These are phyloP conservation scores for Taeniopygia guttata DNA, from an alignment of 2,797 vertebrate species.

Conservation along the genomic window DNA sequence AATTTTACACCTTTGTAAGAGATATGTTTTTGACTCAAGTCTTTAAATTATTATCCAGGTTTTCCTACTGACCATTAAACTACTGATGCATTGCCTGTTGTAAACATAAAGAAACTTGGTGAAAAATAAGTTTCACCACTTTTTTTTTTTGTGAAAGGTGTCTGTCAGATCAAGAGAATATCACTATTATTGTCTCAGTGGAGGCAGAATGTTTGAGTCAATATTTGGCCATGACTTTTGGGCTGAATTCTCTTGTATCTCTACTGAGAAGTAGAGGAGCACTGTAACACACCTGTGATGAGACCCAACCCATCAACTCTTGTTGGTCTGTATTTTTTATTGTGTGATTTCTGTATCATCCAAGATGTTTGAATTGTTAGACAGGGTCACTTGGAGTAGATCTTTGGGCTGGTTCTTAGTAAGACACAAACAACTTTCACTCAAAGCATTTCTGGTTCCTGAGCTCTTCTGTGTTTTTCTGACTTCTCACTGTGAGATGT, in stretches of 20 bases:
- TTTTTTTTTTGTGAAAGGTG: neutral
- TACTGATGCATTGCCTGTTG: neutral
- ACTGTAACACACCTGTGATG: neutral
- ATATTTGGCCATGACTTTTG: neutral
- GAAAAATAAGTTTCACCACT: neutral
- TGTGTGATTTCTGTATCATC: neutral
- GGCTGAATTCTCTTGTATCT: neutral
- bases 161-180: neutral
- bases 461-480: neutral
- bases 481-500: neutral
- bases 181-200: neutral
- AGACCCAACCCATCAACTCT: neutral
- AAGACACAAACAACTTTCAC: neutral
- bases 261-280: neutral
- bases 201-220: neutral
- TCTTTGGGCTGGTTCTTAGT: neutral
- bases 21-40: neutral
- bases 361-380: neutral
- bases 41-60: neutral
- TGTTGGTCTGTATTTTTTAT: neutral
- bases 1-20: neutral
- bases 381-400: neutral
- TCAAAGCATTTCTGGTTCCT: neutral
- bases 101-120: neutral
- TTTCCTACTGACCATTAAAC: neutral